A percentile compares a stretch with the other conserved stretches of the same genome.
Evolutionary conservation across 1,140 invertebrate genomes (phyloP).

Genomic region (Drosophila aff.): DNA sequence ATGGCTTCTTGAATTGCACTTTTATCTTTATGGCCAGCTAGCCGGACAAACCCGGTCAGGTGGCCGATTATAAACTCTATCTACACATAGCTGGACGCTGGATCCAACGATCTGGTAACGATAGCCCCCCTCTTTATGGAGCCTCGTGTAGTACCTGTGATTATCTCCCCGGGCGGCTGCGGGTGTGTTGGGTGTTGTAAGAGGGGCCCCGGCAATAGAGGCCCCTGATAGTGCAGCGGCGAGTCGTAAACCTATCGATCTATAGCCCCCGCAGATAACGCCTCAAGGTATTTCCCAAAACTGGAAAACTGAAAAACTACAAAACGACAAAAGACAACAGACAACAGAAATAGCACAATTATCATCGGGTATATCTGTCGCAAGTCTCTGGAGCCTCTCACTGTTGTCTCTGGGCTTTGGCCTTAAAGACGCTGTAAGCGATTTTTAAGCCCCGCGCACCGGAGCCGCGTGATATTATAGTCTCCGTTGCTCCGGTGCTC

Average conservation of each 20-base stretch:
- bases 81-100: conserved; percentile 34
- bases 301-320: not conserved
- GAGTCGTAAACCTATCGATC: conserved; percentile 73
- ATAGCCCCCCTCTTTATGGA: conserved; percentile 32
- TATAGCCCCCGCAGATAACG: conserved; percentile 65
- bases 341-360: conserved; percentile 17
- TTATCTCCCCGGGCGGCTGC: conserved; percentile 50
- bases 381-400: conserved; percentile 18
- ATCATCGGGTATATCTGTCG: conserved; percentile 24
- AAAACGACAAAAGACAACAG: not conserved
- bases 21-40: conserved; percentile 66
- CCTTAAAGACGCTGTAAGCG: conserved; percentile 77
- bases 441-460: conserved; percentile 68
- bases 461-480: conserved; percentile 64
- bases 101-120: conserved; percentile 26
- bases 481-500: conserved; percentile 1
- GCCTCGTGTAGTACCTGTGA: conserved; percentile 18
- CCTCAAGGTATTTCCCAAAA: conserved; percentile 35
- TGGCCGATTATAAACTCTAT: conserved; percentile 56
- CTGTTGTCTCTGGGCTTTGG: conserved; percentile 62
- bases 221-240: conserved; percentile 51
- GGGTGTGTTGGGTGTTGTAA: conserved; percentile 56
- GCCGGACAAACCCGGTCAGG: conserved; percentile 48
- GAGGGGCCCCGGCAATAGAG: conserved; percentile 46
- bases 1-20: conserved; percentile 14